These are phyloP conservation scores for Thysanoteuthis rhombus DNA, from an alignment of 2,888 invertebrate species.

Conservation along the genomic window DNA sequence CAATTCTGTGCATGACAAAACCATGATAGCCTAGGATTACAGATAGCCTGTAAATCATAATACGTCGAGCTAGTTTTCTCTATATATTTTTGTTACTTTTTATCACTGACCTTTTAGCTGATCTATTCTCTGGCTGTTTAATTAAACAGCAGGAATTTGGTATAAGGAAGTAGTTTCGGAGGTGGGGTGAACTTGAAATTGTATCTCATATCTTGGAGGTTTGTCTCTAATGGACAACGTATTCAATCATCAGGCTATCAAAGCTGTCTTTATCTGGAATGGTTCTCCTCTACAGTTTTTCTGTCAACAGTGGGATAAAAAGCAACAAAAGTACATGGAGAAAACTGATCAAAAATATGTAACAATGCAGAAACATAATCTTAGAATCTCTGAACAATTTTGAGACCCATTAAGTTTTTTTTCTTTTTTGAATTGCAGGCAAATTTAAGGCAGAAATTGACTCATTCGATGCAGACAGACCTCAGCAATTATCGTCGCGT, in stretches of 20 bases:
- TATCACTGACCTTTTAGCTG: too few relatives aligned
- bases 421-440: slow-evolving; percentile 58
- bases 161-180: not conserved
- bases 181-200: too few relatives aligned
- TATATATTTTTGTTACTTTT: not conserved
- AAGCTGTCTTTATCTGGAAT: not conserved
- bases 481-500: slow-evolving; percentile 76
- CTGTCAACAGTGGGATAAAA: not conserved
- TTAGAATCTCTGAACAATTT: not conserved
- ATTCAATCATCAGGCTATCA: not conserved
- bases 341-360: not conserved
- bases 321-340: not conserved
- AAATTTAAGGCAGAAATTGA: slow-evolving; percentile 73
- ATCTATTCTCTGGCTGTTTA: too few relatives aligned
- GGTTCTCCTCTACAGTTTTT: not conserved
- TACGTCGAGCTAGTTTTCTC: not conserved
- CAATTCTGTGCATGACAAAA: too few relatives aligned
- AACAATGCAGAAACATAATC: not conserved
- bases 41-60: too few relatives aligned
- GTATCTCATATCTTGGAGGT: not conserved
- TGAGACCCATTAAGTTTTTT: not conserved
- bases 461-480: slow-evolving; percentile 78
- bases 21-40: too few relatives aligned
- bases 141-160: too few relatives aligned
- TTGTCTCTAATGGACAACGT: not conserved